These are phyloP conservation scores for Eumerus sabulonum DNA, from an alignment of 2,888 invertebrate species.

Conservation along the genomic window DNA sequence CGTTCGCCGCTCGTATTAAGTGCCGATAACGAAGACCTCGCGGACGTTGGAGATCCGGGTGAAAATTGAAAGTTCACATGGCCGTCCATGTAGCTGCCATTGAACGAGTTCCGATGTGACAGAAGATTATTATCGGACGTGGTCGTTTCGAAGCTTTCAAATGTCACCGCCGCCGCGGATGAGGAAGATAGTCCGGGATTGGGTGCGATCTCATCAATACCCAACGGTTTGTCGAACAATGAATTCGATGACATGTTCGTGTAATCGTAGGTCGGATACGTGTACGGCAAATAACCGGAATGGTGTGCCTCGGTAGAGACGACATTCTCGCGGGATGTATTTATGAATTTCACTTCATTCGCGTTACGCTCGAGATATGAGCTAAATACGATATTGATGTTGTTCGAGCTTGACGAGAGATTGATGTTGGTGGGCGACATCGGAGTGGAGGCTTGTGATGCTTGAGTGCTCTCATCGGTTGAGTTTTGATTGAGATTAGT, in stretches of 20 bases:
- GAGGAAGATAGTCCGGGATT: slow-evolving; percentile 71
- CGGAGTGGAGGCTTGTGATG: slow-evolving; percentile 70
- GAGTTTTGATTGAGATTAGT: slow-evolving; percentile 78
- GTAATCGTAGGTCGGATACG: slow-evolving; percentile 77
- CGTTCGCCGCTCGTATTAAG: slow-evolving; percentile 41
- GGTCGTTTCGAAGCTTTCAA: slow-evolving; percentile 76
- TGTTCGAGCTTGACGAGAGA: slow-evolving; percentile 77
- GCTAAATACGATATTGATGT: slow-evolving; percentile 78
- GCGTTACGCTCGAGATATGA: slow-evolving; percentile 75
- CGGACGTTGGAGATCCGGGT: slow-evolving; percentile 72
- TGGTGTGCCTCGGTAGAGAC: slow-evolving; percentile 76
- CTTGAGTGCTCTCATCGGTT: slow-evolving; percentile 48
- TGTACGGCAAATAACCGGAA: slow-evolving; percentile 75
- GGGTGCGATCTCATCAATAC: slow-evolving; percentile 75
- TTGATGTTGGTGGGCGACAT: slow-evolving; percentile 77
- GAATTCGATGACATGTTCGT: slow-evolving; percentile 79
- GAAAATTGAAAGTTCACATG: slow-evolving; percentile 72
- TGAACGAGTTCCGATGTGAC: slow-evolving; percentile 71
- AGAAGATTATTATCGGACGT: slow-evolving; percentile 76
- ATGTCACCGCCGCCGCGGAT: slow-evolving; percentile 69
- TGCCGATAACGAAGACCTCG: slow-evolving; percentile 71
- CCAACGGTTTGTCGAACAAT: slow-evolving; percentile 76
- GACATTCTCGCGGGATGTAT: slow-evolving; percentile 73
- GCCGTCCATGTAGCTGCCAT: slow-evolving; percentile 55
- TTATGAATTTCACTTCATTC: slow-evolving; percentile 78